Evolutionary conservation across 37 sponge, comb jelly and placozoan genomes (phyloP).

Genomic region (Beroe ovata): DNA sequence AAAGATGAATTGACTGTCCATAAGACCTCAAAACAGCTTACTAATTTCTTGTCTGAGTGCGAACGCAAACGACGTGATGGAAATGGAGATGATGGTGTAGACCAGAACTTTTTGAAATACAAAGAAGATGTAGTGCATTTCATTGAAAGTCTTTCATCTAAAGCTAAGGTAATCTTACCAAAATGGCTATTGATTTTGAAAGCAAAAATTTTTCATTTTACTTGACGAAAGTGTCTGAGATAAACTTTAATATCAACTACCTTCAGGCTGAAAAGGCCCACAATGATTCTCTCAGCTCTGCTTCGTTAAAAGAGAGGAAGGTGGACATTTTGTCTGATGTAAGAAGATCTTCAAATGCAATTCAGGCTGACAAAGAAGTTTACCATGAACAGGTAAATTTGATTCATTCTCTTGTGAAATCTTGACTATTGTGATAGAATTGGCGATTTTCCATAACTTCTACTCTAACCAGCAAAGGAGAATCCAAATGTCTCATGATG

Average conservation of each 20-base stretch:
- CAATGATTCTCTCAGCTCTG: background rate
- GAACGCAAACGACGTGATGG: background rate
- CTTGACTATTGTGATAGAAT: too few species aligned
- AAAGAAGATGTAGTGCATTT: background rate
- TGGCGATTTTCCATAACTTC: too few species aligned
- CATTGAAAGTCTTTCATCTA: background rate
- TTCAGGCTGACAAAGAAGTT: constrained; percentile 36
- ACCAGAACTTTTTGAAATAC: background rate
- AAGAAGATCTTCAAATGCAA: background rate
- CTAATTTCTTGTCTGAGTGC: background rate
- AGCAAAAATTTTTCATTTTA: too few species aligned
- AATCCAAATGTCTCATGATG: background rate
- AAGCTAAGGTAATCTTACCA: background rate
- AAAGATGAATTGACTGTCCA: background rate
- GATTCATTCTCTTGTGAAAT: too few species aligned
- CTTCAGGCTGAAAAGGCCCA: constrained; percentile 34
- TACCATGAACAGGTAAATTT: constrained; percentile 27
- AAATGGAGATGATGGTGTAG: background rate
- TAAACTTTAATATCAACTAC: background rate
- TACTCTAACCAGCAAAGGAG: background rate
- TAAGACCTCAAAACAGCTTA: background rate
- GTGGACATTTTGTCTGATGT: background rate
- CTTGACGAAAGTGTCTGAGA: too few species aligned
- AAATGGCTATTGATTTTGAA: too few species aligned
- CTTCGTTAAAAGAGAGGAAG: background rate